Conservation (phyloP, 53 echinoderm and acorn worm species). For the Hippasteria phrygiana region DNA sequence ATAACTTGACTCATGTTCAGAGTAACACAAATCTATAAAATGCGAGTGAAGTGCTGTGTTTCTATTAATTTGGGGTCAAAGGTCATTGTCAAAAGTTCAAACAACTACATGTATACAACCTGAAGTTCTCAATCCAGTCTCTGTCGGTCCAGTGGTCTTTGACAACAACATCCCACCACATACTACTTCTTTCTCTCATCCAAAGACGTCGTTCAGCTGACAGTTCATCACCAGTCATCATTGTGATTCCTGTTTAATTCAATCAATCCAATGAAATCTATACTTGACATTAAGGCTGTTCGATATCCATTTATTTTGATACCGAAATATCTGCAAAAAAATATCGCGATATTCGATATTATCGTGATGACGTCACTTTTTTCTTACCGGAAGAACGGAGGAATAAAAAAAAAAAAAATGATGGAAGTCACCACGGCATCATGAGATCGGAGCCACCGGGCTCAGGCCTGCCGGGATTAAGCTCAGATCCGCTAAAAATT, state of each 20-base stretch:
- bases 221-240: conserved; percentile 6
- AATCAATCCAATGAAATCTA: not conserved
- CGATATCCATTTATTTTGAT: not conserved
- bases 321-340: no score
- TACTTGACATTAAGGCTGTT: not conserved
- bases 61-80: not conserved
- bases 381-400: no score
- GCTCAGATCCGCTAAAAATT: no score
- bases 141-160: conserved; percentile 57
- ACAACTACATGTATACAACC: not conserved
- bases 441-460: no score
- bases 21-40: no score
- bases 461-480: no score
- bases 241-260: not conserved
- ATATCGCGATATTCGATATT: no score
- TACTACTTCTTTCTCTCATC: conserved; percentile 54
- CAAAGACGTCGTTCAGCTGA: conserved; percentile 50
- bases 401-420: no score
- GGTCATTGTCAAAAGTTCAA: not conserved
- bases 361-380: no score
- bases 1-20: no score
- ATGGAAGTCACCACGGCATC: no score
- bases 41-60: not conserved
- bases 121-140: conserved; percentile 64
- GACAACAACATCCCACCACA: conserved; percentile 65